Percentiles rank a stretch among this genome's conserved stretches.
phyloP scores from a whole-genome alignment of 2,888 invertebrate genomes.

The Sarcophaga rosellei region DNA sequence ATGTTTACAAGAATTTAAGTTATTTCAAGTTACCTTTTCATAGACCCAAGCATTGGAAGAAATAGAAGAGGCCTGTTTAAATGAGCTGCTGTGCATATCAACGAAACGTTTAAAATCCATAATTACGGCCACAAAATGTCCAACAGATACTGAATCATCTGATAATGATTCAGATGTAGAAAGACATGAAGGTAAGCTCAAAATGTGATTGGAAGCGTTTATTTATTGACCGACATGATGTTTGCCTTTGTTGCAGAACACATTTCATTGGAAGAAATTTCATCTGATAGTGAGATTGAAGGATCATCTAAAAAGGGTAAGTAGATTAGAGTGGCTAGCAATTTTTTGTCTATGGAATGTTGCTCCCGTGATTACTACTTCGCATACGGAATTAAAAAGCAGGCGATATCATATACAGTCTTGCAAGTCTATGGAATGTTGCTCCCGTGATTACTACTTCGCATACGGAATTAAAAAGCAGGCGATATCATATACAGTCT shows the following conservation, averaged over 20 bases:
- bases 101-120: conserved; percentile 84
- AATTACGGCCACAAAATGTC: conserved; percentile 80
- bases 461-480: too few species aligned
- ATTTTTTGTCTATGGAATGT: too few species aligned
- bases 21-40: conserved; percentile 5
- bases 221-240: background rate
- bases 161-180: conserved; percentile 79
- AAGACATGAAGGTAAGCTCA: conserved; percentile 75
- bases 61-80: conserved; percentile 84
- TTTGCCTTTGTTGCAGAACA: conserved; percentile 80
- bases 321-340: conserved; percentile 18
- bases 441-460: too few species aligned
- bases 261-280: conserved; percentile 85
- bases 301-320: conserved; percentile 71
- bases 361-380: too few species aligned
- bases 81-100: conserved; percentile 85
- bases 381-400: too few species aligned
- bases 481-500: too few species aligned
- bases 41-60: conserved; percentile 81
- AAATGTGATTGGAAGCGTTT: background rate
- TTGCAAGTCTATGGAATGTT: too few species aligned
- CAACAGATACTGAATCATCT: conserved; percentile 80
- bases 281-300: conserved; percentile 81
- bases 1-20: background rate
- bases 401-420: too few species aligned